These are phyloP conservation scores for Aphaenogaster floridana DNA, from an alignment of 1,140 invertebrate species.

Conservation along the genomic window DNA sequence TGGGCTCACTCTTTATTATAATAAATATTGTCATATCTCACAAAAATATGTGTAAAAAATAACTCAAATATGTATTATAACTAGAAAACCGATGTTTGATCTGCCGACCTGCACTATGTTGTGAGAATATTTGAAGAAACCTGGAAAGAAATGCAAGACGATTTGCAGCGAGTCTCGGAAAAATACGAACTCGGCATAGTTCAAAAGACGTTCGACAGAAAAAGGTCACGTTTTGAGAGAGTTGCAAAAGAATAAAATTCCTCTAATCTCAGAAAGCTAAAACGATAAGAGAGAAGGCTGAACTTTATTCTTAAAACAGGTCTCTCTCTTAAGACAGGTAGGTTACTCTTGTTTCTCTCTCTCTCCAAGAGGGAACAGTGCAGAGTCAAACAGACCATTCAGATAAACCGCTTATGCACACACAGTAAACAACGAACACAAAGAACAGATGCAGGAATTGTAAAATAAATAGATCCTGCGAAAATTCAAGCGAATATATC, in stretches of 20 bases:
- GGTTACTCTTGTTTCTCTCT: slow-evolving; percentile 63
- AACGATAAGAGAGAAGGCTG: slow-evolving; percentile 77
- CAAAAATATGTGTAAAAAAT: neutral
- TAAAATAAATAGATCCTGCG: slow-evolving; percentile 86
- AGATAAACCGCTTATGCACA: slow-evolving; percentile 72
- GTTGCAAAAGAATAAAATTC: slow-evolving; percentile 77
- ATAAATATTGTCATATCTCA: no score
- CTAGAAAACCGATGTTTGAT: neutral
- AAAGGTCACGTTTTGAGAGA: neutral
- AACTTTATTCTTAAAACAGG: slow-evolving; percentile 65
- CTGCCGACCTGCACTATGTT: neutral
- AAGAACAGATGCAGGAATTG: no score
- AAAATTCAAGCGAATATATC: slow-evolving; percentile 80
- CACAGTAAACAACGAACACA: no score
- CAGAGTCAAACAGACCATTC: slow-evolving; percentile 81
- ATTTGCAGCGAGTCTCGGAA: neutral
- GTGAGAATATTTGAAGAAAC: neutral
- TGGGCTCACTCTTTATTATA: no score
- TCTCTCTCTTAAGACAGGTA: slow-evolving; percentile 36
- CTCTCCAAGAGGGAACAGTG: slow-evolving; percentile 72
- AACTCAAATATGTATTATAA: neutral
- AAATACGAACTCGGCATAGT: neutral
- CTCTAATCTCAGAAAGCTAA: slow-evolving; percentile 82
- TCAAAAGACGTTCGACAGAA: neutral
- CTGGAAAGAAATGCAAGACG: neutral